Evolutionary conservation across 2,888 invertebrate species (phyloP).

Genomic region (Synanthedon myopaeformis): DNA sequence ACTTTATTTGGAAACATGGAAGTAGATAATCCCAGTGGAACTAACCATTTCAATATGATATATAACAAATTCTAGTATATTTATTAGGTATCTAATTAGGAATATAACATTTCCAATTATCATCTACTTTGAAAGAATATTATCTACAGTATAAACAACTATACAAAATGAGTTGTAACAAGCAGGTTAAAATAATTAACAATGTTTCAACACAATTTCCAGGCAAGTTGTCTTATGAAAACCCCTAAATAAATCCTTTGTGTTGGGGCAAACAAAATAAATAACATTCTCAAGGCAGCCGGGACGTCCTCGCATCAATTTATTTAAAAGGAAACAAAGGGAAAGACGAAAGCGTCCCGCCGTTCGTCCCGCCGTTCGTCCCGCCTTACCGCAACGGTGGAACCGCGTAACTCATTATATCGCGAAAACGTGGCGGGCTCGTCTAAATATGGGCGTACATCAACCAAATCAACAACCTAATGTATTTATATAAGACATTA

Average conservation of each 20-base stretch:
- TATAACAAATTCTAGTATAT: too few relatives aligned
- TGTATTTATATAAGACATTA: too few relatives aligned
- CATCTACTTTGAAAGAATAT: background rate
- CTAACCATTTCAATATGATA: too few relatives aligned
- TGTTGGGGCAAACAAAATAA: constrained; percentile 3
- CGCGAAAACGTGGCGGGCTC: too few relatives aligned
- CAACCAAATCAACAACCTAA: too few relatives aligned
- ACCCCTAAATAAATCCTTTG: background rate
- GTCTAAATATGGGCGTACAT: too few relatives aligned
- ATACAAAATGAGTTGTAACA: background rate
- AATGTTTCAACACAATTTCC: background rate
- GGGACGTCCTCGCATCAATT: constrained; percentile 2
- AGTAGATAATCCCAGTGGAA: too few relatives aligned
- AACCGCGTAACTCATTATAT: too few relatives aligned
- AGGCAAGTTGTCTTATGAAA: background rate
- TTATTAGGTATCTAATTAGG: too few relatives aligned
- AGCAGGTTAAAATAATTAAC: background rate
- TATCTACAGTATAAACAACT: background rate
- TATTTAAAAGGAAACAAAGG: constrained; percentile 6
- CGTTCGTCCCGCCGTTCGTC: background rate
- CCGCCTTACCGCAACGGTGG: too few relatives aligned
- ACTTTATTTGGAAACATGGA: too few relatives aligned
- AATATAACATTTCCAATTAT: too few relatives aligned
- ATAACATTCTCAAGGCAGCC: constrained; percentile 1
- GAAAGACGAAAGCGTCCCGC: constrained; percentile 1